Evolutionary conservation across 1,140 invertebrate genomes (phyloP).

Genomic region (Polypedilum pembai): DNA sequence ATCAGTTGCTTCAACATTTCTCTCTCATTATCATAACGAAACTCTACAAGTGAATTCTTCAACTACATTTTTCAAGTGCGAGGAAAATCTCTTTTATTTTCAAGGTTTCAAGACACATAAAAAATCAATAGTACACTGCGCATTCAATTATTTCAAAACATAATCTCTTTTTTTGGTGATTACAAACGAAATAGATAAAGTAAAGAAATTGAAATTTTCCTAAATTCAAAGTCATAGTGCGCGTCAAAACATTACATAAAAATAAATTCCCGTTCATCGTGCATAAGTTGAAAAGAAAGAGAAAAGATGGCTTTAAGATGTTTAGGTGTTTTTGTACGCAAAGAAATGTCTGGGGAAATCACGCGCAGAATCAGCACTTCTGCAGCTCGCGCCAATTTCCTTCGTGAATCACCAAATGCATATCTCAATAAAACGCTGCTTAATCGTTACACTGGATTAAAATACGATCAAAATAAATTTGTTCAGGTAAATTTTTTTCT

Average conservation of each 20-base stretch:
- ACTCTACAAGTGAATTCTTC: background rate
- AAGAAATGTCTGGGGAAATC: conserved; percentile 35
- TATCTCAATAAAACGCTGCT: conserved; percentile 64
- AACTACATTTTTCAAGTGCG: background rate
- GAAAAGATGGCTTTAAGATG: conserved; percentile 38
- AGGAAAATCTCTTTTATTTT: no score
- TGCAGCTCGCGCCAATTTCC: conserved; percentile 34
- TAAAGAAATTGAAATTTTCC: background rate
- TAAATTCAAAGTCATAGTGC: no score
- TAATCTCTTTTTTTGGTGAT: background rate
- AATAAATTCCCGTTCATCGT: background rate
- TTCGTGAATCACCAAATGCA: conserved; percentile 60
- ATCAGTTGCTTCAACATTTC: no score
- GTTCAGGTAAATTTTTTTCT: conserved; percentile 46
- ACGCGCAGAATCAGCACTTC: conserved; percentile 35
- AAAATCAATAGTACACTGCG: conserved; percentile 9
- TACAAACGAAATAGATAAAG: background rate
- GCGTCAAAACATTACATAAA: background rate
- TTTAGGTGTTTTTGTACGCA: conserved; percentile 40
- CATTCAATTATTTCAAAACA: background rate
- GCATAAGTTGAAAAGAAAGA: background rate
- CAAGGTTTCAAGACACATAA: background rate
- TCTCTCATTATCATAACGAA: no score
- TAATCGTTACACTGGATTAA: conserved; percentile 60
- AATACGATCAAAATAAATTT: conserved; percentile 58